These are phyloP conservation scores for Phymorhynchus buccinoides DNA, from an alignment of 1,140 invertebrate species.

Conservation along the genomic window DNA sequence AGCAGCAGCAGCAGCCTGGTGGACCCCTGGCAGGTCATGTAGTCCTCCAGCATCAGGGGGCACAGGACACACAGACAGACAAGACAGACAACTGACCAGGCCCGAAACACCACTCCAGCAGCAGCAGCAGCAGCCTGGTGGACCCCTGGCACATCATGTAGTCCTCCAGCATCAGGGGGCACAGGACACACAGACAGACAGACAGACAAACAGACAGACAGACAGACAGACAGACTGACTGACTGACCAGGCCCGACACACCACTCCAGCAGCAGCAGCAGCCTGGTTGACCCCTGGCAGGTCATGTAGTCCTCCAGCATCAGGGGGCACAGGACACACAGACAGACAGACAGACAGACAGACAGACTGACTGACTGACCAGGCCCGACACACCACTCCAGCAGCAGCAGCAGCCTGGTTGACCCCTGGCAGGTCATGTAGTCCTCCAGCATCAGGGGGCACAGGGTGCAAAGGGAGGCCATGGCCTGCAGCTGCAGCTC, in stretches of 20 bases:
- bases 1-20: constrained; percentile 71
- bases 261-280: constrained; percentile 71
- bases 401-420: constrained; percentile 70
- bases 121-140: no score
- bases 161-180: no score
- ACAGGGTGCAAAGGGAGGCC: constrained; percentile 67
- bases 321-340: constrained; percentile 61
- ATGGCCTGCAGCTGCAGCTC: constrained; percentile 73
- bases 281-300: constrained; percentile 70
- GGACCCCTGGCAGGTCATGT: constrained; percentile 72
- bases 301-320: constrained; percentile 73
- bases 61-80: not conserved
- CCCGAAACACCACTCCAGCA: not conserved
- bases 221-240: not conserved
- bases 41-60: constrained; percentile 71
- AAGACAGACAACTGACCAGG: not conserved
- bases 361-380: constrained; percentile 51
- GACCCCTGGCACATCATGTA: no score
- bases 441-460: constrained; percentile 71
- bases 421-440: constrained; percentile 72
- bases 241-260: constrained; percentile 33
- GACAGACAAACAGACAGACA: not conserved
- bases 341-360: not conserved
- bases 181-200: no score
- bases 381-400: constrained; percentile 72